phyloP scores from a whole-genome alignment of 2,113 vertebrate species.

The Patagioenas fasciata region DNA sequence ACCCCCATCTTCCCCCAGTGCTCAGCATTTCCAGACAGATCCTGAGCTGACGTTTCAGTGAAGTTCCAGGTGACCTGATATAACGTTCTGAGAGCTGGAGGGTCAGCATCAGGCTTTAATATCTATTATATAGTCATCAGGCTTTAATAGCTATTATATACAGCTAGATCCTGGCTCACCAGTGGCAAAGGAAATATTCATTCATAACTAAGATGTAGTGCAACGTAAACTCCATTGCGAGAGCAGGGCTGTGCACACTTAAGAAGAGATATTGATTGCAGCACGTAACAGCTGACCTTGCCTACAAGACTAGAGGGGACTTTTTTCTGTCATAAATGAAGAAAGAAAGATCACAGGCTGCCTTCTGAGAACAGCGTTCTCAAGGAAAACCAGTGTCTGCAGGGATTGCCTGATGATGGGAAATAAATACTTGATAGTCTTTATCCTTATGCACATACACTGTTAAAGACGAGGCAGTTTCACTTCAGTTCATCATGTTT shows the following conservation, averaged over 20 bases:
- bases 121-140: not conserved
- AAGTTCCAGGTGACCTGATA: not conserved
- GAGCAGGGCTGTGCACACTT: not conserved
- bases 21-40: not conserved
- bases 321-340: not conserved
- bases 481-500: not conserved
- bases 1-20: accelerated
- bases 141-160: not conserved
- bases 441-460: not conserved
- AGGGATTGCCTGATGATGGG: not conserved
- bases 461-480: not conserved
- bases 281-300: not conserved
- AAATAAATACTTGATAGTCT: not conserved
- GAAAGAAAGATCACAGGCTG: accelerated
- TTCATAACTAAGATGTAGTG: not conserved
- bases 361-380: not conserved
- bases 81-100: not conserved
- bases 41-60: not conserved
- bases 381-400: not conserved
- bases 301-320: not conserved
- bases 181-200: not conserved
- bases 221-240: not conserved
- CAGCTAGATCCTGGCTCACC: not conserved
- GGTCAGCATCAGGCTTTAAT: not conserved
- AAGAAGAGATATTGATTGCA: not conserved